Percentiles rank a stretch among this genome's conserved stretches.
phyloP scores from a whole-genome alignment of 2,888 invertebrate species.

The Pterostichus madidus region DNA sequence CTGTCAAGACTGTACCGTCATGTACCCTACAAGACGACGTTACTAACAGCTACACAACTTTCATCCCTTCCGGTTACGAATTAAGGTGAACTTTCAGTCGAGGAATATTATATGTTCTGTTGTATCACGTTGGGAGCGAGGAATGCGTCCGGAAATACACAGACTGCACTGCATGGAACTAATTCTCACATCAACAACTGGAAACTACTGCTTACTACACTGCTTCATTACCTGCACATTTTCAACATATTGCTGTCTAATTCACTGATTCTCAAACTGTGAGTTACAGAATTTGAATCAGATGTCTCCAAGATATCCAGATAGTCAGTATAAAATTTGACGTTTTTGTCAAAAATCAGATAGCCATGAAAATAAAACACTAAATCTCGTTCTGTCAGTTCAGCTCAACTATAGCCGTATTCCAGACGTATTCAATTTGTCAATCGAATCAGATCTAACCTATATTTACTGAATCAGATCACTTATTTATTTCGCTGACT shows the following conservation, averaged over 20 bases:
- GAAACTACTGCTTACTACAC: constrained; percentile 4
- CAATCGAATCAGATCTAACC: no score
- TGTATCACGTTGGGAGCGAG: constrained; percentile 2
- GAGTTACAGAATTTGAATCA: no score
- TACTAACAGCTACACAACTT: constrained; percentile 57
- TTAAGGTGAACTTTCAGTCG: constrained; percentile 60
- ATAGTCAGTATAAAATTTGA: no score
- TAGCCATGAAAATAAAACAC: no score
- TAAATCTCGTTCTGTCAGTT: no score
- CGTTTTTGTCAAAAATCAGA: no score
- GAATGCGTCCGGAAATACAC: constrained; percentile 1
- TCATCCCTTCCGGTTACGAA: constrained; percentile 65
- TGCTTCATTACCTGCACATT: constrained; percentile 15
- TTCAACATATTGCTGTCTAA: not conserved
- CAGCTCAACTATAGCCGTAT: no score
- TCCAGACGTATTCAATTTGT: no score
- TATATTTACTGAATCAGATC: no score
- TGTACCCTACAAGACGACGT: constrained; percentile 37
- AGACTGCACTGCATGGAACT: constrained; percentile 7
- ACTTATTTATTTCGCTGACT: no score
- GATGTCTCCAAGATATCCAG: no score
- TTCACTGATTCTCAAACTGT: not conserved
- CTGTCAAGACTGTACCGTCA: constrained; percentile 46
- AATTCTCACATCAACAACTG: not conserved
- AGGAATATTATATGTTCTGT: constrained; percentile 54